phyloP scores from a whole-genome alignment of 1,140 invertebrate genomes.

The Leucophenga varia region DNA sequence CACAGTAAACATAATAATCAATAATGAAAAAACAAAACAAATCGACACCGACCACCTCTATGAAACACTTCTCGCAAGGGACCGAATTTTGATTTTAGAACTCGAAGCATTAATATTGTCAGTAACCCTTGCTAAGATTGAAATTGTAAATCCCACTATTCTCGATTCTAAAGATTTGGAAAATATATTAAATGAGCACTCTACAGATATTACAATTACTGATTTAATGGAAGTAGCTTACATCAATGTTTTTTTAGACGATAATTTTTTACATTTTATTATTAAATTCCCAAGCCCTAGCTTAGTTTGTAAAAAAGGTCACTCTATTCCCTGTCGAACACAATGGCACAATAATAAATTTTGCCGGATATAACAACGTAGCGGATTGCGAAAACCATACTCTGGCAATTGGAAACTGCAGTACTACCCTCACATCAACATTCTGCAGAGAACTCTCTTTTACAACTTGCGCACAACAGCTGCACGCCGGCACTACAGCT shows the following conservation, averaged over 20 bases:
- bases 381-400: conserved; percentile 5
- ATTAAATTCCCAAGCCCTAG: conserved; percentile 16
- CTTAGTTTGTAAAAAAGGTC: conserved; percentile 18
- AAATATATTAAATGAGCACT: neutral
- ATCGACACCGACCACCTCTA: conserved; percentile 10
- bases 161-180: conserved; percentile 3
- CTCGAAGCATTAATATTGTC: conserved; percentile 12
- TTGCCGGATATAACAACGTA: conserved; percentile 1
- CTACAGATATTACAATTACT: conserved; percentile 1
- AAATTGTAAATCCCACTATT: conserved; percentile 6
- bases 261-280: conserved; percentile 23
- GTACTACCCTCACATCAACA: neutral
- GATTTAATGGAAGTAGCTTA: conserved; percentile 12
- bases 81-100: conserved; percentile 15
- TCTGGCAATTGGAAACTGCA: conserved; percentile 5
- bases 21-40: conserved; percentile 5
- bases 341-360: no score
- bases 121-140: conserved; percentile 4
- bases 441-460: conserved; percentile 3
- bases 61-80: conserved; percentile 5
- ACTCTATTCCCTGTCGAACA: conserved; percentile 7
- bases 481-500: conserved; percentile 1
- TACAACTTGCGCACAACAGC: conserved; percentile 8
- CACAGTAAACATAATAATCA: neutral
- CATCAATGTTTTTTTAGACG: conserved; percentile 19